phyloP scores from a whole-genome alignment of 1,140 invertebrate species.

The Heterodera carotae region DNA sequence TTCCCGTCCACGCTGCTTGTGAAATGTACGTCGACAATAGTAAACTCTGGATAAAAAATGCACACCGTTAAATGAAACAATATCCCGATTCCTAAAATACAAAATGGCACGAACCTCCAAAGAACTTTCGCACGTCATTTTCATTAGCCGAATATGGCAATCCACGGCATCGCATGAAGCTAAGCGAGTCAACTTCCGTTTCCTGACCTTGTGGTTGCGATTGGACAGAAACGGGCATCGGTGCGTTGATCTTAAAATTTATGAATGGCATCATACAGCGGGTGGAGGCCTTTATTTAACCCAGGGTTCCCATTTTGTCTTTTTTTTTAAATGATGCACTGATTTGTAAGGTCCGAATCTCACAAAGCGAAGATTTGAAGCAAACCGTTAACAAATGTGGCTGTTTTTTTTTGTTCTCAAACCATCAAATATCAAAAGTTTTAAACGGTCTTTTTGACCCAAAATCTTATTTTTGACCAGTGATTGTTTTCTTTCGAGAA shows the following conservation, averaged over 20 bases:
- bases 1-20: slow-evolving; percentile 25
- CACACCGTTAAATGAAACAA: not conserved
- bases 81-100: too few species aligned
- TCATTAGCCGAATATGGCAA: slow-evolving; percentile 34
- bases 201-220: not conserved
- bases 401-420: too few species aligned
- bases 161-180: slow-evolving; percentile 33
- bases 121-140: slow-evolving; percentile 36
- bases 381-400: too few species aligned
- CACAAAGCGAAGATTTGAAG: too few species aligned
- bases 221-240: not conserved
- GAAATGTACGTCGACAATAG: slow-evolving; percentile 31
- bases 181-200: too few species aligned
- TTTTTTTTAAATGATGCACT: too few species aligned
- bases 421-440: too few species aligned
- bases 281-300: too few species aligned
- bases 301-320: too few species aligned
- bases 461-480: too few species aligned
- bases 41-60: slow-evolving; percentile 21
- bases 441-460: too few species aligned
- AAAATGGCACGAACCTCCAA: slow-evolving; percentile 24
- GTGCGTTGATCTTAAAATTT: not conserved
- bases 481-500: not conserved
- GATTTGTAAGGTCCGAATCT: too few species aligned
- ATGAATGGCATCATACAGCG: not conserved